These are phyloP conservation scores for Trogon melanurus DNA, from an alignment of 2,113 vertebrate genomes.

Conservation along the genomic window DNA sequence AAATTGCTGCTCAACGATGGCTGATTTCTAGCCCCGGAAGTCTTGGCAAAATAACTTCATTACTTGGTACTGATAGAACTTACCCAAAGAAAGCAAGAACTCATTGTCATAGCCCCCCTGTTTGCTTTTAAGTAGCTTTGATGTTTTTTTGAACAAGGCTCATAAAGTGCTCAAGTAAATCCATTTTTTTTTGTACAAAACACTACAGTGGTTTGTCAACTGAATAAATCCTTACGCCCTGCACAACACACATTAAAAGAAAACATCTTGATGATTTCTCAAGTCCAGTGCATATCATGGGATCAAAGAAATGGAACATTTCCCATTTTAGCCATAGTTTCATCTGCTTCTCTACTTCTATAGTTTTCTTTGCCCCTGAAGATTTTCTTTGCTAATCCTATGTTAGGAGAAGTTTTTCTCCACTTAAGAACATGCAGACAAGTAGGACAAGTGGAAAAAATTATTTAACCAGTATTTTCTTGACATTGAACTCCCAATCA, in stretches of 20 bases:
- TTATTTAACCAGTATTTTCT: neutral
- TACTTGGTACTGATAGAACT: slow-evolving; percentile 80
- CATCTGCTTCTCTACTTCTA: neutral
- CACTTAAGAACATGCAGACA: neutral
- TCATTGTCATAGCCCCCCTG: neutral
- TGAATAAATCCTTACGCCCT: neutral
- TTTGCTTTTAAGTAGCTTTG: neutral
- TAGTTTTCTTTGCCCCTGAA: neutral
- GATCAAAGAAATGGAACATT: neutral
- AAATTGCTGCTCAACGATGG: slow-evolving; percentile 76
- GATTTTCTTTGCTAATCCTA: neutral
- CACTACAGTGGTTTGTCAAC: neutral
- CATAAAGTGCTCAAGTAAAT: neutral
- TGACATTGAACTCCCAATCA: neutral
- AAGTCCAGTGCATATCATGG: neutral
- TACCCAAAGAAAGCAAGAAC: neutral
- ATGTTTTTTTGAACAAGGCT: neutral
- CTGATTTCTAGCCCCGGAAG: slow-evolving; percentile 80
- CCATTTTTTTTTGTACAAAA: neutral
- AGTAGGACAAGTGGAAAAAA: neutral
- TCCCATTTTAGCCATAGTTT: neutral
- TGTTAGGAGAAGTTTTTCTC: neutral
- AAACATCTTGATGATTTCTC: neutral
- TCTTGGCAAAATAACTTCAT: slow-evolving; percentile 77
- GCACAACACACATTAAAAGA: neutral